Evolutionary conservation across 2,888 invertebrate species (phyloP).

Genomic region (Auanema sp.): DNA sequence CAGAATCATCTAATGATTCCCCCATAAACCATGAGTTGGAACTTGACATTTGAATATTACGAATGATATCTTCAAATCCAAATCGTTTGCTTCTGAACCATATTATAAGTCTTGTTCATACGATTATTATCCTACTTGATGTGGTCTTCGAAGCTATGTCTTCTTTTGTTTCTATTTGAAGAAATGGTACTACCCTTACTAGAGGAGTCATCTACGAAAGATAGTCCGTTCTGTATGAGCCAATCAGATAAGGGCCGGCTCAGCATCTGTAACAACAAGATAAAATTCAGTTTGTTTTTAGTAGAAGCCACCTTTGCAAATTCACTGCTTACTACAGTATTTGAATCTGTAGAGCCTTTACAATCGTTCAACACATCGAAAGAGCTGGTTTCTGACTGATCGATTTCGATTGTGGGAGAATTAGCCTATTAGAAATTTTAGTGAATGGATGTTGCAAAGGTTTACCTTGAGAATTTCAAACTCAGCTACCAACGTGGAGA

Average conservation of each 20-base stretch:
- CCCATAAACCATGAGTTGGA: too few relatives aligned
- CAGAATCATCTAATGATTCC: too few relatives aligned
- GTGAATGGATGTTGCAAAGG: background rate
- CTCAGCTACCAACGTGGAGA: conserved; percentile 4
- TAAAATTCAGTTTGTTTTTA: background rate
- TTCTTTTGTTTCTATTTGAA: background rate
- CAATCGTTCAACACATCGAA: conserved; percentile 6
- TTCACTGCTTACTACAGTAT: conserved; percentile 2
- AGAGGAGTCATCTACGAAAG: background rate
- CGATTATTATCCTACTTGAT: background rate
- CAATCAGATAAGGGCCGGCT: conserved; percentile 8
- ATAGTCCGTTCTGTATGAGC: conserved; percentile 1
- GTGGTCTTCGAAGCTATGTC: conserved; percentile 9
- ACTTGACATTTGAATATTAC: too few relatives aligned
- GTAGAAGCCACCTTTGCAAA: conserved; percentile 6
- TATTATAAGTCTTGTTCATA: too few relatives aligned
- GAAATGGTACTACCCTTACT: background rate
- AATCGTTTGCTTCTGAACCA: background rate
- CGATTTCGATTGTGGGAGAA: background rate
- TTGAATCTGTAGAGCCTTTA: background rate
- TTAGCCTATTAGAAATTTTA: background rate
- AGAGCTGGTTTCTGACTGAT: conserved; percentile 2
- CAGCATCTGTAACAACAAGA: conserved; percentile 1
- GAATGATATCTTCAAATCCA: too few relatives aligned
- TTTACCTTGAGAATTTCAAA: conserved; percentile 9